These are phyloP conservation scores for Xyrauchen texanus DNA, from an alignment of 2,113 vertebrate genomes.

Conservation along the genomic window DNA sequence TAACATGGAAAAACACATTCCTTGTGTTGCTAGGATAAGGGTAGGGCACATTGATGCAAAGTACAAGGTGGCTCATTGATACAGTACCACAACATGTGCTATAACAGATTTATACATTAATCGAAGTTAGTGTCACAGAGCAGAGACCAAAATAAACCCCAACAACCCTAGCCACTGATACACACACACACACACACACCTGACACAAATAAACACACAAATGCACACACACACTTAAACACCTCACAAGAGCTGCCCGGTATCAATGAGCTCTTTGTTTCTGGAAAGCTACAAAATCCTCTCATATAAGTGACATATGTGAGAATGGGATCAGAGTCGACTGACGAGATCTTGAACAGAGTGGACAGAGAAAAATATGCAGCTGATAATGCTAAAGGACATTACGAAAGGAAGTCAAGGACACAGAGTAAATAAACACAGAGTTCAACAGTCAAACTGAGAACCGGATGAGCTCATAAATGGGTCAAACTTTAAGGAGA, in stretches of 20 bases:
- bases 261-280: conserved; percentile 8
- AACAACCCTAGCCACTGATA: conserved; percentile 9
- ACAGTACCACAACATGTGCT: conserved; percentile 38
- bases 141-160: conserved; percentile 16
- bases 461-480: not conserved
- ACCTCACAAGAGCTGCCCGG: not conserved
- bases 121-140: conserved; percentile 33
- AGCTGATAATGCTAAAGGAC: not conserved
- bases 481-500: not conserved
- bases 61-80: too few species aligned
- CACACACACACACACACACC: conserved; percentile 5
- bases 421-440: not conserved
- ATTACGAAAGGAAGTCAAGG: not conserved
- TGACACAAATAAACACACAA: not conserved
- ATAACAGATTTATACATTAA: not conserved
- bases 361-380: not conserved
- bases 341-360: not conserved
- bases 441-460: not conserved
- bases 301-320: conserved; percentile 28
- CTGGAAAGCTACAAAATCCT: conserved; percentile 3
- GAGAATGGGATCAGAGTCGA: not conserved
- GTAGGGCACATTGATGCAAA: not conserved
- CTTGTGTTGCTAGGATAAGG: conserved; percentile 40
- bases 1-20: not conserved
- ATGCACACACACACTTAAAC: not conserved